Percentiles rank a stretch among this genome's conserved stretches.
Conservation (phyloP, 2,888 invertebrate genomes). For the Lycophotia porphyrea region DNA sequence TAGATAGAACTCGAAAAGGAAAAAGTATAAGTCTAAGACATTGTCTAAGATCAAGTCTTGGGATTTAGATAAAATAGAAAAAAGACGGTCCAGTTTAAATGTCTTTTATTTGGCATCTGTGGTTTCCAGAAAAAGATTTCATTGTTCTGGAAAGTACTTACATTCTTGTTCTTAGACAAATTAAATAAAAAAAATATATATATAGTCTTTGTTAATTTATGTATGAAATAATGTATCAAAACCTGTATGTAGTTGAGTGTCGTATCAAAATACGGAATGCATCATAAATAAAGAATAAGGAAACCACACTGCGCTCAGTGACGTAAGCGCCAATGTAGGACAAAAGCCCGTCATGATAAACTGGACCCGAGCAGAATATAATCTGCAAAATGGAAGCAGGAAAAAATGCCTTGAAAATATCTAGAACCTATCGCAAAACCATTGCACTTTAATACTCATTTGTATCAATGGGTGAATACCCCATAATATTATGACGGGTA, state of each 20-base stretch:
- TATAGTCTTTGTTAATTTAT: too few relatives aligned
- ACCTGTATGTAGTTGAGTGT: not conserved
- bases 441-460: conserved; percentile 4
- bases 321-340: conserved; percentile 31
- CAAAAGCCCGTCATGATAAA: conserved; percentile 40
- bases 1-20: too few relatives aligned
- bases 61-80: conserved; percentile 23
- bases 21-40: too few relatives aligned
- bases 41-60: not conserved
- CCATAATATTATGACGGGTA: conserved; percentile 15
- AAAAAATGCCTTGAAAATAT: conserved; percentile 19
- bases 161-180: not conserved
- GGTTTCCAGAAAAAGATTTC: not conserved
- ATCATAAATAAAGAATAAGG: conserved; percentile 33
- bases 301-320: conserved; percentile 32
- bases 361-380: conserved; percentile 7
- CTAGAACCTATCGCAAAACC: not conserved
- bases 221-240: not conserved
- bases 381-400: conserved; percentile 32
- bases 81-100: not conserved
- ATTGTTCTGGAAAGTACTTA: not conserved
- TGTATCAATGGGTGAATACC: conserved; percentile 15
- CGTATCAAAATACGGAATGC: conserved; percentile 13
- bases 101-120: conserved; percentile 24
- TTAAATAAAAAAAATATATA: too few relatives aligned